Conservation (phyloP, 2,888 invertebrate species). For the Drosophila merina region DNA sequence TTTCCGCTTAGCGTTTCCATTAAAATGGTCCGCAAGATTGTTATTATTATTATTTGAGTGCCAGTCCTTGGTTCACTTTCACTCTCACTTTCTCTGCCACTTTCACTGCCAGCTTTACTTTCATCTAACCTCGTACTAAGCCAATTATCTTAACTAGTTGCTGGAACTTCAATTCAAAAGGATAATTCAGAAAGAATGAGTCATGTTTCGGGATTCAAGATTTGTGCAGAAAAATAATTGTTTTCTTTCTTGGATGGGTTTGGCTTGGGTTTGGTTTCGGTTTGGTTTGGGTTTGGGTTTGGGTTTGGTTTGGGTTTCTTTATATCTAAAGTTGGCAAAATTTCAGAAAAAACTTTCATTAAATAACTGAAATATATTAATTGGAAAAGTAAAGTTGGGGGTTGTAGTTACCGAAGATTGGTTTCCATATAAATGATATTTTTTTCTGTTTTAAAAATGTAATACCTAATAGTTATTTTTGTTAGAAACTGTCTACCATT, state of each 20-base stretch:
- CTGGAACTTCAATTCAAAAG: conserved; percentile 11
- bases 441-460: too few relatives aligned
- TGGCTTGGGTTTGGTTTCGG: too few relatives aligned
- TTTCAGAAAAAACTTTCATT: background rate
- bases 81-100: conserved; percentile 3
- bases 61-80: conserved; percentile 23
- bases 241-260: background rate
- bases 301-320: background rate
- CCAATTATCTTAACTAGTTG: conserved; percentile 35
- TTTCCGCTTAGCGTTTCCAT: conserved; percentile 60
- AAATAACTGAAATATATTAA: too few relatives aligned
- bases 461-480: too few relatives aligned
- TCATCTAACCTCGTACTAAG: conserved; percentile 15
- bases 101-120: background rate
- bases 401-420: too few relatives aligned
- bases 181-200: conserved; percentile 6
- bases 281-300: background rate
- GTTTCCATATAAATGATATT: too few relatives aligned
- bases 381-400: too few relatives aligned
- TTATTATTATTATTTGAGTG: conserved; percentile 55
- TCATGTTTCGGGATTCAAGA: background rate
- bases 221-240: background rate
- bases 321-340: background rate
- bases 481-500: too few relatives aligned
- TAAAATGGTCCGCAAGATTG: conserved; percentile 29